These are phyloP conservation scores for Criorhina ranunculi DNA, from an alignment of 2,888 invertebrate genomes.

Conservation along the genomic window DNA sequence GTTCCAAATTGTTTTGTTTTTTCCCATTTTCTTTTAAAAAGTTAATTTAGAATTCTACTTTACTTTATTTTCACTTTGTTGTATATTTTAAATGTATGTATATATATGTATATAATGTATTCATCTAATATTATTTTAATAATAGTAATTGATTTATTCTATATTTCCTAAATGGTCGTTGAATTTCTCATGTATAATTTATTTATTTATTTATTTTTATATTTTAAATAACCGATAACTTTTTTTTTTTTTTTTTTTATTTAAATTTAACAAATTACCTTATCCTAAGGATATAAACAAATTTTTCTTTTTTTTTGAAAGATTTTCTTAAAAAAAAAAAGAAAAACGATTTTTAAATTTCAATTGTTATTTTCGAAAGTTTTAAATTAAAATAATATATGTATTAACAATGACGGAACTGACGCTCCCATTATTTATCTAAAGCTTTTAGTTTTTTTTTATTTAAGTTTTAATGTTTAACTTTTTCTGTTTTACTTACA, in stretches of 20 bases:
- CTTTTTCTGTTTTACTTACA: slow-evolving; percentile 54
- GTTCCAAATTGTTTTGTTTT: slow-evolving; percentile 42
- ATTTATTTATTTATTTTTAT: slow-evolving; percentile 16
- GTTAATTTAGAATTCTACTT: slow-evolving; percentile 76
- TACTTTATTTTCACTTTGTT: slow-evolving; percentile 50
- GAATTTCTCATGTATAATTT: slow-evolving; percentile 73
- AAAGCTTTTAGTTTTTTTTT: slow-evolving; percentile 55
- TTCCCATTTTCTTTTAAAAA: slow-evolving; percentile 57
- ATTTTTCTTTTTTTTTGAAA: slow-evolving; percentile 24
- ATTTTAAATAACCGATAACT: slow-evolving; percentile 44
- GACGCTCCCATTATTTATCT: slow-evolving; percentile 28
- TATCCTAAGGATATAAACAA: slow-evolving; percentile 57
- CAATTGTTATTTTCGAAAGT: slow-evolving; percentile 21
- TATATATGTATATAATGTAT: slow-evolving; percentile 51
- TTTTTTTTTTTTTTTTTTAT: slow-evolving; percentile 9
- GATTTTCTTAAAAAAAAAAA: slow-evolving; percentile 14
- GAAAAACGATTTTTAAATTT: slow-evolving; percentile 4
- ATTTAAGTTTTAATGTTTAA: slow-evolving; percentile 60
- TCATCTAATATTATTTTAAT: slow-evolving; percentile 52
- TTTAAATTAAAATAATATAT: slow-evolving; percentile 10
- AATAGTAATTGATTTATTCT: slow-evolving; percentile 71
- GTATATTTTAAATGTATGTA: slow-evolving; percentile 57
- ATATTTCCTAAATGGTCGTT: slow-evolving; percentile 76
- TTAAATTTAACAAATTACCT: slow-evolving; percentile 64
- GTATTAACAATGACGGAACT: slow-evolving; percentile 44